A percentile compares a stretch with the other conserved stretches of the same genome.
phyloP scores from a whole-genome alignment of 2,888 invertebrate genomes.

The Cryptus viduatorius region DNA sequence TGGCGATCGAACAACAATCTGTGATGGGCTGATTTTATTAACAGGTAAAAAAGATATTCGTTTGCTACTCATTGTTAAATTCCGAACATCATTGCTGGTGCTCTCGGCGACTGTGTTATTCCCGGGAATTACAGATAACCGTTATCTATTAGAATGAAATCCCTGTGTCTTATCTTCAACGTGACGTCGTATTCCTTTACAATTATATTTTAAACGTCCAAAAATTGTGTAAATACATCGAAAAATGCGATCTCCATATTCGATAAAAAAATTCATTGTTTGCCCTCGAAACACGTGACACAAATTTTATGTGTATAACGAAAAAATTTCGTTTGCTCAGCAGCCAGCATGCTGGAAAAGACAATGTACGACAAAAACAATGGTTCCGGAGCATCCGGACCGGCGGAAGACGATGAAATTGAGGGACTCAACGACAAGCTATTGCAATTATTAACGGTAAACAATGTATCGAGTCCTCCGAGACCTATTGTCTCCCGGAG shows the following conservation, averaged over 20 bases:
- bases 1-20: constrained; percentile 45
- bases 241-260: not conserved
- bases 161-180: constrained; percentile 1
- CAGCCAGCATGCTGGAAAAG: constrained; percentile 28
- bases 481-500: constrained; percentile 69
- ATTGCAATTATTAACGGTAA: constrained; percentile 75
- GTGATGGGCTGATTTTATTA: constrained; percentile 57
- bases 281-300: not conserved
- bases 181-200: not conserved
- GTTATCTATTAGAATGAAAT: constrained; percentile 24
- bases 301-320: not conserved
- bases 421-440: constrained; percentile 79
- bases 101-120: constrained; percentile 5
- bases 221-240: not conserved
- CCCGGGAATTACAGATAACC: constrained; percentile 1
- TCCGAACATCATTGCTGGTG: not conserved
- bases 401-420: constrained; percentile 74
- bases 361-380: constrained; percentile 47
- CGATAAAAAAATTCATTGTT: not conserved
- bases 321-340: not conserved
- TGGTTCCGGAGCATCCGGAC: not conserved
- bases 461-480: constrained; percentile 72
- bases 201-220: not conserved
- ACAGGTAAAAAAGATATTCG: constrained; percentile 35
- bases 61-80: constrained; percentile 20